Conservation (phyloP, 2,888 invertebrate species). For the Amphipyra tragopoginis region DNA sequence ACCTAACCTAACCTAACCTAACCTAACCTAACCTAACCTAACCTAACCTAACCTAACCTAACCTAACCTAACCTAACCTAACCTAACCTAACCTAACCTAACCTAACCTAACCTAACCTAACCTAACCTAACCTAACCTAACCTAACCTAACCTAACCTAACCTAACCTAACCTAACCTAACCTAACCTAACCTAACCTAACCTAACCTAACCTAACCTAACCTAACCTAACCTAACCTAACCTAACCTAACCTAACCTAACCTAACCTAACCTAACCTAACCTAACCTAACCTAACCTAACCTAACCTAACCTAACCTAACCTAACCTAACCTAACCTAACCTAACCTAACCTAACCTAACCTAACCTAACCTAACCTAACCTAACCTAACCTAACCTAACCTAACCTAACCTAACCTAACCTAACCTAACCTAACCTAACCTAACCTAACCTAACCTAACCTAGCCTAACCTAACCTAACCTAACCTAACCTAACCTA, state of each 20-base stretch:
- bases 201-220: conserved; percentile 44
- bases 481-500: conserved; percentile 49
- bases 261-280: conserved; percentile 52
- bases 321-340: conserved; percentile 37
- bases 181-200: conserved; percentile 47
- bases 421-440: conserved; percentile 41
- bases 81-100: conserved; percentile 36
- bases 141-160: conserved; percentile 29
- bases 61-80: conserved; percentile 42
- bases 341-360: conserved; percentile 46
- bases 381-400: conserved; percentile 48
- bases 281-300: conserved; percentile 50
- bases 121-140: conserved; percentile 40
- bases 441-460: conserved; percentile 41
- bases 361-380: conserved; percentile 48
- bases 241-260: conserved; percentile 47
- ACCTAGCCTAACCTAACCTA: conserved; percentile 50
- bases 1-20: no score
- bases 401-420: conserved; percentile 49
- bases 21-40: no score
- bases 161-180: conserved; percentile 41
- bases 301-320: conserved; percentile 39
- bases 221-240: conserved; percentile 40
- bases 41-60: conserved; percentile 44
- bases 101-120: conserved; percentile 39